These are phyloP conservation scores for Chiloscyllium punctatum DNA, from an alignment of 2,797 vertebrate species.

Conservation along the genomic window DNA sequence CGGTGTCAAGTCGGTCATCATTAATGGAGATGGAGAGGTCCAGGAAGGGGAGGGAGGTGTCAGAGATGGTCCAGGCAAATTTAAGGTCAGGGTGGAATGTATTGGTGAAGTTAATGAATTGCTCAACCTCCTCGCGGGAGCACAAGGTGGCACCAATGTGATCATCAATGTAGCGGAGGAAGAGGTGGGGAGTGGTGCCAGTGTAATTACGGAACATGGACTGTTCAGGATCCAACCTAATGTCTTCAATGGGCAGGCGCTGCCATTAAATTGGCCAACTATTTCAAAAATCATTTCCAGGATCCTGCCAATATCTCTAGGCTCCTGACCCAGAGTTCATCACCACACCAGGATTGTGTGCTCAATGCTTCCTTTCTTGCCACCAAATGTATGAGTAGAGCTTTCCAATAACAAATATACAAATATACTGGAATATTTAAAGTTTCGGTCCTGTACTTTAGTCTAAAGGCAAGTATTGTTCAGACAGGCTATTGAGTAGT, in stretches of 20 bases:
- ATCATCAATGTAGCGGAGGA: too few relatives aligned
- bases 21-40: too few relatives aligned
- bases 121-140: too few relatives aligned
- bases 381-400: not conserved
- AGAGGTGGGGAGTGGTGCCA: too few relatives aligned
- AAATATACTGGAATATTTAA: not conserved
- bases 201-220: too few relatives aligned
- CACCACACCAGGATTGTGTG: not conserved
- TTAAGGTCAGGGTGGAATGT: too few relatives aligned
- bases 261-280: not conserved
- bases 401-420: not conserved
- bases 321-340: not conserved
- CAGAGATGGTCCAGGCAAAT: too few relatives aligned
- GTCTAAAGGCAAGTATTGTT: not conserved
- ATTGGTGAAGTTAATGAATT: too few relatives aligned
- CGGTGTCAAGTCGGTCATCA: too few relatives aligned
- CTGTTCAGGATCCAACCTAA: not conserved
- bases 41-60: too few relatives aligned
- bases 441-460: not conserved
- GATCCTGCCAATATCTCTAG: not conserved
- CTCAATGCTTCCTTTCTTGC: not conserved
- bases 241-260: not conserved
- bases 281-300: not conserved
- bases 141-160: too few relatives aligned
- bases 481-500: not conserved